A percentile compares a stretch with the other conserved stretches of the same genome.
Conservation (phyloP, 2,113 vertebrate genomes). For the Donacobius atricapilla region DNA sequence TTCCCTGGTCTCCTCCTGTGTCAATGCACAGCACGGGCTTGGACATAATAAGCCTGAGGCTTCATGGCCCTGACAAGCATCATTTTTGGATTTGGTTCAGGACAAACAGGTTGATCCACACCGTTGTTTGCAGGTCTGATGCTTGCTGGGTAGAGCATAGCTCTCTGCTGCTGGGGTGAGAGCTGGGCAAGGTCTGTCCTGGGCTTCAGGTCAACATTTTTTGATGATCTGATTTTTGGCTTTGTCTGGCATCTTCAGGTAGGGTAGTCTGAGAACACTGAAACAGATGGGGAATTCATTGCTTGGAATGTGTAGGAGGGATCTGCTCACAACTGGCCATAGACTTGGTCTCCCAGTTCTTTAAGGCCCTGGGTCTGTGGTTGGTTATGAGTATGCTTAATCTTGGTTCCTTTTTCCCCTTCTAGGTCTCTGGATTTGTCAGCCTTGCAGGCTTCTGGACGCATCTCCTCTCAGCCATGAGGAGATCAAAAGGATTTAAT, state of each 20-base stretch:
- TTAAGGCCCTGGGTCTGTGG: background rate
- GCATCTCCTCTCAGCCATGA: constrained; percentile 64
- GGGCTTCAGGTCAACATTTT: background rate
- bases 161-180: fast-evolving
- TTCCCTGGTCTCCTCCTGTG: background rate
- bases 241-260: background rate
- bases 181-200: background rate
- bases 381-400: background rate
- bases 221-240: too few relatives aligned
- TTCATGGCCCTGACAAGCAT: background rate
- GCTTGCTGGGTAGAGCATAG: background rate
- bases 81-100: background rate
- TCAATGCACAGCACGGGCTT: background rate
- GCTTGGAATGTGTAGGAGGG: background rate
- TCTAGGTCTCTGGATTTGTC: constrained; percentile 47
- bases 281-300: background rate
- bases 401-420: constrained; percentile 22
- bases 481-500: background rate
- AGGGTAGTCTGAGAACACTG: background rate
- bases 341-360: background rate
- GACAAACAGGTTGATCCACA: background rate
- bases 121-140: background rate
- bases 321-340: background rate
- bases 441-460: background rate
- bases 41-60: background rate